A percentile compares a stretch with the other conserved stretches of the same genome.
These are phyloP conservation scores for Cerceris ruficornis DNA, from an alignment of 2,888 invertebrate genomes.

Conservation along the genomic window DNA sequence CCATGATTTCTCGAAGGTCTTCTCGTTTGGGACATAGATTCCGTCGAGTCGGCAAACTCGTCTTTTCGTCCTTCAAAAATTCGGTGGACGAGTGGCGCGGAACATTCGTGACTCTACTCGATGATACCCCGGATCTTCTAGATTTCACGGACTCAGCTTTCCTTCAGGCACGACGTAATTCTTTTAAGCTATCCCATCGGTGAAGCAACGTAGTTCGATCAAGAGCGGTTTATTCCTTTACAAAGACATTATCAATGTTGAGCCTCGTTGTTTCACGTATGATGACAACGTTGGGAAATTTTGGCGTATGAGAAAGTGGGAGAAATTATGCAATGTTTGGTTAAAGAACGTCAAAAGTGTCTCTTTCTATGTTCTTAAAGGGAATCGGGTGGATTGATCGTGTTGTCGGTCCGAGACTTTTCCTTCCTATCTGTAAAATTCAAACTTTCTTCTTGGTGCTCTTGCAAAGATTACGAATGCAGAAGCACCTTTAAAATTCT, in stretches of 20 bases:
- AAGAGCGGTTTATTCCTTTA: conserved; percentile 26
- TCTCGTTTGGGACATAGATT: conserved; percentile 54
- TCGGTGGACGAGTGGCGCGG: conserved; percentile 50
- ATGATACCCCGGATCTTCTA: conserved; percentile 56
- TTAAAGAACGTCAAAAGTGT: no score
- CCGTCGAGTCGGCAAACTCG: conserved; percentile 64
- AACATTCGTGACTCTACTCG: conserved; percentile 68
- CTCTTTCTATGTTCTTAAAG: no score
- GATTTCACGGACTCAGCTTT: conserved; percentile 66
- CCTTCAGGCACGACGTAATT: conserved; percentile 58
- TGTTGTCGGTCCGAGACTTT: no score
- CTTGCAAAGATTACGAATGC: no score
- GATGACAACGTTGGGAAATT: not conserved
- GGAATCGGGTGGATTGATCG: no score
- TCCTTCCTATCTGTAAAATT: no score
- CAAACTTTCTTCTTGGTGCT: no score
- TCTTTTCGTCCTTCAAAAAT: conserved; percentile 67
- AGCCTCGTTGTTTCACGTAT: not conserved
- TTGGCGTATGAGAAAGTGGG: no score
- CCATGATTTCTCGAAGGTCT: conserved; percentile 45
- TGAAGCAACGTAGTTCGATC: conserved; percentile 29
- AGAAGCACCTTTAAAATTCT: no score
- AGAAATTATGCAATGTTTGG: no score
- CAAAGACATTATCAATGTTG: not conserved
- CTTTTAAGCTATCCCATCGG: conserved; percentile 31